Conservation (phyloP, 2,888 invertebrate genomes). For the Ceriagrion tenellum region DNA sequence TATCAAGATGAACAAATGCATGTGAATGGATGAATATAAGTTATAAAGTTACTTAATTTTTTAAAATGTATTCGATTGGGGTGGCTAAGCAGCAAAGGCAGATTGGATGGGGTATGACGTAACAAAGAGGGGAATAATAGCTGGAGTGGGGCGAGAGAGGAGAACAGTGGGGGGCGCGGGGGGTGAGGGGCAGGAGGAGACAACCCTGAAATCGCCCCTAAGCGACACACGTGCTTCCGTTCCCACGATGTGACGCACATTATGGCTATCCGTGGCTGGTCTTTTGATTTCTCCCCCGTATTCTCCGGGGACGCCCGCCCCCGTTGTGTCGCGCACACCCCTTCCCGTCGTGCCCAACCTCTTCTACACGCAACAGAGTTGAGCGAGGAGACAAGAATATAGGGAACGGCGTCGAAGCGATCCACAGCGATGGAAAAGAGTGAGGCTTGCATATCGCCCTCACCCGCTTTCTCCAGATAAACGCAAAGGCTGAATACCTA, state of each 20-base stretch:
- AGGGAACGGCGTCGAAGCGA: background rate
- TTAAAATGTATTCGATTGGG: too few species aligned
- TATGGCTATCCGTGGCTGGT: background rate
- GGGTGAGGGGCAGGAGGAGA: background rate
- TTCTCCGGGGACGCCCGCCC: too few species aligned
- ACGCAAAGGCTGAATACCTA: background rate
- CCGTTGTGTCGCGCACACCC: too few species aligned
- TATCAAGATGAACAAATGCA: too few species aligned
- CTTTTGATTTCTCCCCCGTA: background rate
- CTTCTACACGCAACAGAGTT: background rate
- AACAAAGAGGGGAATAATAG: too few species aligned
- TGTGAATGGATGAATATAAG: too few species aligned
- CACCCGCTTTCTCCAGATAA: background rate
- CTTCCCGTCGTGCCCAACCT: background rate
- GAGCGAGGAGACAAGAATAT: background rate
- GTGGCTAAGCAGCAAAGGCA: too few species aligned
- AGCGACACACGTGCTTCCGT: constrained; percentile 31
- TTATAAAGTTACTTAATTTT: too few species aligned
- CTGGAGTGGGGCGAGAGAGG: too few species aligned
- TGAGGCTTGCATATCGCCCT: background rate
- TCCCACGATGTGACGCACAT: constrained; percentile 21
- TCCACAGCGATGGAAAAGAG: too few species aligned
- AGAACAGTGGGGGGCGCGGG: too few species aligned
- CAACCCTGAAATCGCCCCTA: background rate
- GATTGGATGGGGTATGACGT: background rate